Evolutionary conservation across 2,888 invertebrate species (phyloP), one percentile per base, ranked within the genome.

Genomic region (Dasypolia templi): DNA sequence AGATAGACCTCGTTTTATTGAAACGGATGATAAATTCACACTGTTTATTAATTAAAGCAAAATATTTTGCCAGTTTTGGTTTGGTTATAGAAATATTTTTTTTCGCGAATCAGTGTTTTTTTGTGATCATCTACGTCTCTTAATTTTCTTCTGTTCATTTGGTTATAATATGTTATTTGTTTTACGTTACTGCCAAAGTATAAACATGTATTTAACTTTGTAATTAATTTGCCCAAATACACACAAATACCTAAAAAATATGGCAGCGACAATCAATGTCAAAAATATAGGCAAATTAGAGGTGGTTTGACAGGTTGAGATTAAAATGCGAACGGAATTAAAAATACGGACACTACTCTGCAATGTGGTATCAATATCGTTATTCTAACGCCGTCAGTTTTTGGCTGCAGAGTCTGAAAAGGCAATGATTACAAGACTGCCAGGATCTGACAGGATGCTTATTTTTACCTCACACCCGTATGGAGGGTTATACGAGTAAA

Each of bases 401-500:
- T 17, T 17, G 53, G 17, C 42, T 12, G 0, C 42, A 42, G 39
- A n/a, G 14, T 19, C n/a, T 26, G 35, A 63, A 5, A 56, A 46
- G 3, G n/a, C 69, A 17, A 56, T 51, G 35, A 46, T 61, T 32
- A 46, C 51, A 61, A 75, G 32, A 9, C 46, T 39, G 46, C 26
- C 26, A 26, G 19, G 17, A 53, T 72, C 74, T 76, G 46, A 42
- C 59, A 61, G 56, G 49, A 80, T 81, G 64, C 77, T 70, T 82
- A 71, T 82, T 55, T 68, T 66, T 29, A 42, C 12, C 59, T 42
- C 29, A 61, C 11, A 61, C 56, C 55, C 49, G 53, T 61, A n/a
- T 42, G 72, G 7, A 39, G 14, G 56, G 58, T 51, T 80, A 80
- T 80, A n/a, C n/a, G n/a, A n/a, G n/a, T n/a, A 80, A 80, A 80